Evolutionary conservation across 2,888 invertebrate species (phyloP).

Genomic region (Lamellibrachia columna): DNA sequence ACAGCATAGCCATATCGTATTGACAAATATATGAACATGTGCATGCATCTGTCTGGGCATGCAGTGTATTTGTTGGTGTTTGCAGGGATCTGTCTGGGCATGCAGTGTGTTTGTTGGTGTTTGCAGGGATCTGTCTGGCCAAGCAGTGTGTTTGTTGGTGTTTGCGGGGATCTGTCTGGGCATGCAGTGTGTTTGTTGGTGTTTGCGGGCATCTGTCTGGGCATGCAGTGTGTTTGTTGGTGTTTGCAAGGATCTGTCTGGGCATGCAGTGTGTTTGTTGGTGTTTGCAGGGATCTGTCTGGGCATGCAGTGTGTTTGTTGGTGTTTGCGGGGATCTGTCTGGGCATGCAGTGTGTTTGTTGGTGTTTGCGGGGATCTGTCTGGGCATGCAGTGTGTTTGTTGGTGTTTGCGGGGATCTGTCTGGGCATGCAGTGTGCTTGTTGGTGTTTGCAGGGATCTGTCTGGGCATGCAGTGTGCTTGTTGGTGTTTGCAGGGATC

Average conservation of each 20-base stretch:
- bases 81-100: constrained; percentile 85
- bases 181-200: neutral
- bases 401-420: no score
- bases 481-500: constrained; percentile 45
- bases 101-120: constrained; percentile 80
- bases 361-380: neutral
- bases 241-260: no score
- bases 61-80: neutral
- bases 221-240: neutral
- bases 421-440: constrained; percentile 94
- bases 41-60: neutral
- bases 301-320: no score
- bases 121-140: neutral
- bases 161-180: neutral
- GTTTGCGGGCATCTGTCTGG: neutral
- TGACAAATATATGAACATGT: no score
- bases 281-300: no score
- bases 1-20: no score
- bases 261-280: no score
- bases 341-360: no score
- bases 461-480: constrained; percentile 69
- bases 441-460: constrained; percentile 91
- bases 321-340: no score
- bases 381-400: neutral
- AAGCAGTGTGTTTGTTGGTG: neutral